phyloP scores from a whole-genome alignment of 2,888 invertebrate species.

The Rosalia funebris region DNA sequence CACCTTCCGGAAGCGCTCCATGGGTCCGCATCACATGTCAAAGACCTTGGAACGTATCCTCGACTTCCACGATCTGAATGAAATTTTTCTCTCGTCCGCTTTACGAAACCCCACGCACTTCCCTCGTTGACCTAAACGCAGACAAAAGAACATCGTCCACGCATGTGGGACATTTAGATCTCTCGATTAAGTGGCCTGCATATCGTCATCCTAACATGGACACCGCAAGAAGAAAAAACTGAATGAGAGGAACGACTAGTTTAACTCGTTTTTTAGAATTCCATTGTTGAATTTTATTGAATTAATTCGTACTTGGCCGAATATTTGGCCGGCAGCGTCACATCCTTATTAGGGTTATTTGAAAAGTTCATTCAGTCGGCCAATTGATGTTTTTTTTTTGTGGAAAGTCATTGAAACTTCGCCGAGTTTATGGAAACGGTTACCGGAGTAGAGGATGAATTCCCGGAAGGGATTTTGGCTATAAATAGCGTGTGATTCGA shows the following conservation, averaged over 20 bases:
- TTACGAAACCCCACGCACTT: not conserved
- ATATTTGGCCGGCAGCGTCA: constrained; percentile 10
- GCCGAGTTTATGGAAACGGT: too few species aligned
- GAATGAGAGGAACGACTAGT: constrained; percentile 21
- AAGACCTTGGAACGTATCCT: too few species aligned
- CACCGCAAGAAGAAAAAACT: constrained; percentile 13
- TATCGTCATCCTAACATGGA: too few species aligned
- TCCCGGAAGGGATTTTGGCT: too few species aligned
- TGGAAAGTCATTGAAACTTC: not conserved
- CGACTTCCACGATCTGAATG: too few species aligned
- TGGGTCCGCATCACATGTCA: too few species aligned
- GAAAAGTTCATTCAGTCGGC: constrained; percentile 9
- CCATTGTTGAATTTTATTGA: constrained; percentile 26
- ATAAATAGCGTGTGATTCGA: too few species aligned
- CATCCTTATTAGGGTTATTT: constrained; percentile 17
- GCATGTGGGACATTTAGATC: too few species aligned
- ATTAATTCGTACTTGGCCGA: constrained; percentile 14
- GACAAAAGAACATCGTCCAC: too few species aligned
- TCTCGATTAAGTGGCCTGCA: too few species aligned
- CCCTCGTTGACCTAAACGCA: not conserved
- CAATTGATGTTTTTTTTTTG: constrained; percentile 7
- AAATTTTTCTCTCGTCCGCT: not conserved
- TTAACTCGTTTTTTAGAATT: constrained; percentile 26
- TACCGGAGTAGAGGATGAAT: not conserved
- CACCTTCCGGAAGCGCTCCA: too few species aligned